A percentile compares a stretch with the other conserved stretches of the same genome.
Conservation (phyloP, 2,113 vertebrate genomes). For the Dromiciops gliroides region DNA sequence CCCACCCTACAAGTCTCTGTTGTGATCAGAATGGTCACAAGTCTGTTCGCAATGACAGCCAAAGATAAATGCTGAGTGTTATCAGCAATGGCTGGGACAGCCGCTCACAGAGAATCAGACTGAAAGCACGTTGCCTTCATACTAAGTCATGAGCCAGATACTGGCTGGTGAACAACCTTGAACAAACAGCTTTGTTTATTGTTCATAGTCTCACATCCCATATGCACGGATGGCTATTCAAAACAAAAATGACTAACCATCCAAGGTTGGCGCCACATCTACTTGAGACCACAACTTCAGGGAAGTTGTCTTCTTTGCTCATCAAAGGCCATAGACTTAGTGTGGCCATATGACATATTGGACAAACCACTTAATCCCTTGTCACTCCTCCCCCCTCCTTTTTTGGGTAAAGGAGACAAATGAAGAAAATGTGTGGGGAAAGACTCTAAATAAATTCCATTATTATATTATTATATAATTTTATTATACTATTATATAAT, state of each 20-base stretch:
- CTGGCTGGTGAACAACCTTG: background rate
- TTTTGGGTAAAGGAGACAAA: background rate
- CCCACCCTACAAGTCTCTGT: background rate
- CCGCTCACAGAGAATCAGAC: constrained; percentile 10
- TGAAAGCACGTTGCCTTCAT: background rate
- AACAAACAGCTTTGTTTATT: background rate
- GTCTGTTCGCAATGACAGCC: background rate
- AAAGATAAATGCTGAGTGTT: background rate
- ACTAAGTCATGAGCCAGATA: background rate
- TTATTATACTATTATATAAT: background rate
- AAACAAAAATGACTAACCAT: constrained; percentile 2
- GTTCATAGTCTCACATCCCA: background rate
- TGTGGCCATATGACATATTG: background rate
- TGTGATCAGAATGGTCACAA: background rate
- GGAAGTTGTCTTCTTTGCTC: background rate
- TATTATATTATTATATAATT: too few species aligned
- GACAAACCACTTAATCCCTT: background rate
- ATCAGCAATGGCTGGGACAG: constrained; percentile 3
- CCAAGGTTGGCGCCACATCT: background rate
- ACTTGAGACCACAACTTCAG: background rate
- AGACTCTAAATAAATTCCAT: background rate
- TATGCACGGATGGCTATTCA: background rate
- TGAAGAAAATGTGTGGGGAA: background rate
- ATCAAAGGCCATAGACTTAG: background rate
- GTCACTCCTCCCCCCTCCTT: background rate